These are phyloP conservation scores for Callocephalon fimbriatum DNA, from an alignment of 2,113 vertebrate species.

Conservation along the genomic window DNA sequence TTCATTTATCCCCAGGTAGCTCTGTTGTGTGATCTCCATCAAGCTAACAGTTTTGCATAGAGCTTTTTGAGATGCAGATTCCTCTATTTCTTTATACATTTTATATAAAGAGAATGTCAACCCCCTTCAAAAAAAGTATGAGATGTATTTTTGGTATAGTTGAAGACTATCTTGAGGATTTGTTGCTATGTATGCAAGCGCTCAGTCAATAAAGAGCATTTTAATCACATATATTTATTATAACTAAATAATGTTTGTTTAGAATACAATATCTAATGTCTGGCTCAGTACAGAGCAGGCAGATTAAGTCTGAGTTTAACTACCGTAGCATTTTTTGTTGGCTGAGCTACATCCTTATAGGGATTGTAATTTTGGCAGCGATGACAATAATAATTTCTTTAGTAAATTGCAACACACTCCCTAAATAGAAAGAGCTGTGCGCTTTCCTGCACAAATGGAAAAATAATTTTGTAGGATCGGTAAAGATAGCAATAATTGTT, in stretches of 20 bases:
- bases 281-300: background rate
- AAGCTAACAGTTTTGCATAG: background rate
- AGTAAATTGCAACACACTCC: background rate
- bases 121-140: background rate
- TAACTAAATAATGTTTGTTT: background rate
- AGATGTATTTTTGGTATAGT: background rate
- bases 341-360: background rate
- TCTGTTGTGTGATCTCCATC: background rate
- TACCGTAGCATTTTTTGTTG: background rate
- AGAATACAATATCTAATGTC: background rate
- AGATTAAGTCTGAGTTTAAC: background rate
- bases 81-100: background rate
- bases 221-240: background rate
- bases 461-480: conserved; percentile 1
- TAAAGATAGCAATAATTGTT: conserved; percentile 5
- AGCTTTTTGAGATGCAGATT: background rate
- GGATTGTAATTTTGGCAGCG: background rate
- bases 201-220: background rate
- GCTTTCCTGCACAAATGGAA: background rate
- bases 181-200: background rate
- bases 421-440: background rate
- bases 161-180: background rate
- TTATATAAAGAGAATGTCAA: background rate
- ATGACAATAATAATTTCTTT: conserved; percentile 10
- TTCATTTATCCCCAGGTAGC: background rate